Evolutionary conservation across 2,113 vertebrate species (phyloP).

Genomic region (Chitala chitala): DNA sequence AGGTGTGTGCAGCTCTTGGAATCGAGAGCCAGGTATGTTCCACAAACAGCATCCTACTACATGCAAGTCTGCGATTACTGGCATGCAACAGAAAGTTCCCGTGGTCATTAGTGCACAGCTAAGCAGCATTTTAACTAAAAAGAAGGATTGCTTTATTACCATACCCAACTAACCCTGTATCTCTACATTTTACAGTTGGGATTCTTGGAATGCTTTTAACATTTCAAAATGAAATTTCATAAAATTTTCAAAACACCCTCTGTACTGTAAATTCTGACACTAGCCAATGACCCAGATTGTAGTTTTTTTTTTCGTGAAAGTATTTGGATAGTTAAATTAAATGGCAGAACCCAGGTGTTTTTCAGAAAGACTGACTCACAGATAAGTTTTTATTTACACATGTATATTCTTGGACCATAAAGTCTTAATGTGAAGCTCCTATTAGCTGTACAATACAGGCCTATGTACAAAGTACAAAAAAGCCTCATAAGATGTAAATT

Average conservation of each 20-base stretch:
- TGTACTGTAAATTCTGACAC: no score
- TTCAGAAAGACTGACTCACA: not conserved
- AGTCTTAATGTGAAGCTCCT: not conserved
- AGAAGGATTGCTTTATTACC: not conserved
- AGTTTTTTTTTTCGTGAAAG: not conserved
- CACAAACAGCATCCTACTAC: no score
- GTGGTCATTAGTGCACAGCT: no score
- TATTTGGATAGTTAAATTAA: not conserved
- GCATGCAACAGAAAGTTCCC: no score
- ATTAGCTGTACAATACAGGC: not conserved
- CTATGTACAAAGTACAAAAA: not conserved
- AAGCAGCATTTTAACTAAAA: no score
- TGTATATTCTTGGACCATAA: slow-evolving; percentile 5
- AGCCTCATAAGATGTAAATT: not conserved
- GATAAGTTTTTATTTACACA: not conserved
- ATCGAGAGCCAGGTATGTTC: no score
- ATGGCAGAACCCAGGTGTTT: not conserved
- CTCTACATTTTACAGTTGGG: not conserved
- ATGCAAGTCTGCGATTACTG: no score
- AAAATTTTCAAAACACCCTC: not conserved
- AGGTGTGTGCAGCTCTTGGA: no score
- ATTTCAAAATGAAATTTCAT: not conserved
- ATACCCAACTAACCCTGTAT: not conserved
- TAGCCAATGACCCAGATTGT: not conserved
- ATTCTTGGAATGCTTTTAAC: not conserved